A percentile compares a stretch with the other conserved stretches of the same genome.
phyloP scores from a whole-genome alignment of 2,113 vertebrate species.

The Ceuthmochares aereus region DNA sequence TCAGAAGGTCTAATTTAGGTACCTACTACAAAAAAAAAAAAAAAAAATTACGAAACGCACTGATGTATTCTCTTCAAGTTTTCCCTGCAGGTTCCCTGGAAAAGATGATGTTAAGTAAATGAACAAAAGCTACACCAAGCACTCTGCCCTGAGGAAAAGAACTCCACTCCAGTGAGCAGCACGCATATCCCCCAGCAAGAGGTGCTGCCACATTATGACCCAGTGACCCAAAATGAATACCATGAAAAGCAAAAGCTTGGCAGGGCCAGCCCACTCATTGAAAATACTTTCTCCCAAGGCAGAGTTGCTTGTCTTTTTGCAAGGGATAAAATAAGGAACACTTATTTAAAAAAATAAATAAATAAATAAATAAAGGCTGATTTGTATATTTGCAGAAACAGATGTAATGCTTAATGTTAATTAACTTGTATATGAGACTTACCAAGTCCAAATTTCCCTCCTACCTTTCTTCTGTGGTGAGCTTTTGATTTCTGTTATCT shows the following conservation, averaged over 20 bases:
- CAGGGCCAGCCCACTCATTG: neutral
- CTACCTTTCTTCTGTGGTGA: neutral
- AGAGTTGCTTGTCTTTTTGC: constrained; percentile 43
- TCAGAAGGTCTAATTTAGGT: neutral
- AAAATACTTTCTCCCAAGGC: constrained; percentile 59
- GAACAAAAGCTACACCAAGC: neutral
- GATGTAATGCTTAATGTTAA: neutral
- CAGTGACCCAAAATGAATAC: neutral
- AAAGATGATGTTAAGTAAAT: neutral
- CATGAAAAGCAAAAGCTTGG: neutral
- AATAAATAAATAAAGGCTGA: neutral
- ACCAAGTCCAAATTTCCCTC: neutral
- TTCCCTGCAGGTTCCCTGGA: neutral
- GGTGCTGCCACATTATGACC: neutral
- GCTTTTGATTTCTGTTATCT: neutral
- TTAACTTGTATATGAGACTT: neutral
- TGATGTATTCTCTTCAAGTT: neutral
- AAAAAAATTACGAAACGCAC: neutral
- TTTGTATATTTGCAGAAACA: constrained; percentile 44
- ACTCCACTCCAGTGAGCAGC: neutral
- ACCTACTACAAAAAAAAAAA: neutral
- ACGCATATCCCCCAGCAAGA: neutral
- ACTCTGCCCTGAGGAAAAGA: neutral
- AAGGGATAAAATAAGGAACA: constrained; percentile 22
- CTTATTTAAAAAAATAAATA: neutral